Evolutionary conservation across 2,113 vertebrate genomes (phyloP), one percentile per base, ranked within the genome.

Genomic region (Ammodytes marinus): DNA sequence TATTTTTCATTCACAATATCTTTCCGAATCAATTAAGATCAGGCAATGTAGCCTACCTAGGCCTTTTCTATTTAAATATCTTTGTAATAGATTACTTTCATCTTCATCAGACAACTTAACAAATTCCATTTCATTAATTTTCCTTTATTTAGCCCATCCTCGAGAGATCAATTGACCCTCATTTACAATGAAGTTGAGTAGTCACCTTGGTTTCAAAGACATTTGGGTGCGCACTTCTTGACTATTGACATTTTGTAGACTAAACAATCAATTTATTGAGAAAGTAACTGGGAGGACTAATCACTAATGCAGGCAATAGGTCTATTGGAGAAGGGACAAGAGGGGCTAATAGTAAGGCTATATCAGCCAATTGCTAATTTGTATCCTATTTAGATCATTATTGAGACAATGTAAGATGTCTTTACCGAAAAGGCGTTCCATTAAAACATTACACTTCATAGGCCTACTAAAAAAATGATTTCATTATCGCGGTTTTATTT

Each of bases 401-500:
- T 2, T 42, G 10, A 54, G 10, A 43, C 7, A 55, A 49, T 12
- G 1, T 2, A 11, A 58, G 5, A 9, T 12, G 57, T 14, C 17
- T 12, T 35, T 65, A 1, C 19, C 0, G 2, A 35, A 59, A 49
- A 49, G 3, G 8, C 8, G 27, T 15, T 37, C 11, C 57, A 5
- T 39, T 11, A 43, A 61, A 63, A 46, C 4, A 8, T 47, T 14
- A 4, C 37, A 37, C 27, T 3, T 39, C 4, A 17, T 1, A 49
- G 46, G 57, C 37, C 7, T 46, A 4, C 58, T 60, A 45, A 19
- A 6, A 6, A 13, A 3, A 43, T 4, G 50, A 47, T 15, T n/a
- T 10, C 2, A n/a, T 39, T 27, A 12, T 5, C 9, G 1, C 13
- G 3, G 6, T 27, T 83, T 89, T 82, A 82, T 60, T 89, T 69